These are phyloP conservation scores for Pemphredon lugubris DNA, from an alignment of 2,888 invertebrate genomes.

Conservation along the genomic window DNA sequence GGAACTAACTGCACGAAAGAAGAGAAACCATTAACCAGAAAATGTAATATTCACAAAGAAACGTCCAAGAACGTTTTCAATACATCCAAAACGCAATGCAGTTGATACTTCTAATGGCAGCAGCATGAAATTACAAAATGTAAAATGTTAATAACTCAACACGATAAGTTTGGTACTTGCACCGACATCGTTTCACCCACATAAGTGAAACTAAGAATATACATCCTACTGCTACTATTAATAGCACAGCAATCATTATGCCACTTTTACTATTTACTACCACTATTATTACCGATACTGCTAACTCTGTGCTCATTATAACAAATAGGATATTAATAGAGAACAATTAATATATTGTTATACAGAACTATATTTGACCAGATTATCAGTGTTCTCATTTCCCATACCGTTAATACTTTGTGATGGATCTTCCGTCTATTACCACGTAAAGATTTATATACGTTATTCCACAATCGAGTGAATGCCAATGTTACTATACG, in stretches of 20 bases:
- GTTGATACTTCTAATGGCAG: conserved; percentile 18
- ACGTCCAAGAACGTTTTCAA: conserved; percentile 18
- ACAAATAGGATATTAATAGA: conserved; percentile 67
- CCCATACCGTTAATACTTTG: conserved; percentile 20
- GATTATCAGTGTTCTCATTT: conserved; percentile 35
- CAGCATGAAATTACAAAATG: conserved; percentile 22
- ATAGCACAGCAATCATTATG: conserved; percentile 33
- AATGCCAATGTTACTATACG: background rate
- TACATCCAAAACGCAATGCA: background rate
- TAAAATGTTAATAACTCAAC: conserved; percentile 32
- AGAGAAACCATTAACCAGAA: conserved; percentile 16
- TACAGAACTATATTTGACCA: conserved; percentile 56
- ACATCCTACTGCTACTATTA: conserved; percentile 30
- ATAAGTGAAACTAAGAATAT: conserved; percentile 59
- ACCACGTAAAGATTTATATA: background rate
- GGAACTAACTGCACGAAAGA: conserved; percentile 9
- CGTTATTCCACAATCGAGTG: too few species aligned
- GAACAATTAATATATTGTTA: conserved; percentile 78
- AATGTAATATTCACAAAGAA: conserved; percentile 12
- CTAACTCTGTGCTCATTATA: conserved; percentile 62
- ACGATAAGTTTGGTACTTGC: conserved; percentile 47
- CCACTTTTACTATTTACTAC: conserved; percentile 44
- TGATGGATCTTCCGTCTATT: background rate
- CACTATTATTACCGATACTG: conserved; percentile 53
- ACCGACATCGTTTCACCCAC: conserved; percentile 60